Evolutionary conservation across 1,140 invertebrate genomes (phyloP), one percentile per base, ranked within the genome.

Genomic region (Heliconius himera): DNA sequence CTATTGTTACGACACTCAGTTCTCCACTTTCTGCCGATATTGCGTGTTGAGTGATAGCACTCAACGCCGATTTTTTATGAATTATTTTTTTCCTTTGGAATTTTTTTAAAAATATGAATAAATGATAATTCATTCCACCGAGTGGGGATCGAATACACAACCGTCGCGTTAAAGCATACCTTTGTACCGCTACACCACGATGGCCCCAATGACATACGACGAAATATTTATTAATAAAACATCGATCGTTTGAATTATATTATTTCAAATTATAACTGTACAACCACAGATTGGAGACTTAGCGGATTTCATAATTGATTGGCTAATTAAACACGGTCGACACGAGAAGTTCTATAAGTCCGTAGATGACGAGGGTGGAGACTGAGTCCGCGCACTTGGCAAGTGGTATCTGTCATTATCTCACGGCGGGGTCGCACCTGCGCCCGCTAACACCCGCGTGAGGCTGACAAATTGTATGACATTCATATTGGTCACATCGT

Each of bases 391-490:
- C 22, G n/a, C 54, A 85, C 83, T 84, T 86, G 80, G 73, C 80
- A 89, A 90, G 85, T 87, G 80, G 85, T 84, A 89, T 90, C 83
- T 81, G 86, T 90, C 88, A 89, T 90, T 88, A 78, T 78, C 70
- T 70, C 70, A 36, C 20, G 76, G n/a, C 54, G 1, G 26, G 74
- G 76, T 77, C 79, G 74, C 89, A 87, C 86, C 86, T 90, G 88
- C 82, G 83, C 83, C 26, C 70, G 71, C 76, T 73, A 78, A 78
- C 73, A 36, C 73, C 76, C 74, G 70, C 82, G 84, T 88, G 87
- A 90, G 87, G 84, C 87, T 89, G 85, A 90, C 86, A 89, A 90
- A 90, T 90, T 80, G 86, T 81, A 84, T 85, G 83, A 89, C 89
- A 90, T 89, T 86, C 89, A 85, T 90, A 90, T 86, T 81, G 84